These are phyloP conservation scores for Poecile atricapillus DNA, from an alignment of 2,113 vertebrate genomes.

Conservation along the genomic window DNA sequence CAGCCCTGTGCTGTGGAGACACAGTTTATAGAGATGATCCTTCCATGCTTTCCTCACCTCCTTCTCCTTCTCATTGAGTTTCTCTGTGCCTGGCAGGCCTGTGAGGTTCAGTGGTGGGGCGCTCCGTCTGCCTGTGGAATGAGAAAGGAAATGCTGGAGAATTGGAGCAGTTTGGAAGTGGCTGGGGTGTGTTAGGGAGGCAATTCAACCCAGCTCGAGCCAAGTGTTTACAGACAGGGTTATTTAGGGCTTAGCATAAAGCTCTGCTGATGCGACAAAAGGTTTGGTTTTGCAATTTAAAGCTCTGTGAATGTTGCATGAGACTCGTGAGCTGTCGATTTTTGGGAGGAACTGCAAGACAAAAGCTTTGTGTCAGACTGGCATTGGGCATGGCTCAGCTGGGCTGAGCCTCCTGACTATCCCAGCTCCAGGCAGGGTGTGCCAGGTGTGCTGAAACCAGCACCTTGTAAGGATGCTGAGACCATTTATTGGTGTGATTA, in stretches of 20 bases:
- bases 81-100: slow-evolving; percentile 95
- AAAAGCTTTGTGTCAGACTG: background rate
- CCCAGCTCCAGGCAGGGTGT: background rate
- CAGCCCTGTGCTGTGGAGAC: background rate
- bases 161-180: background rate
- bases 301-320: background rate
- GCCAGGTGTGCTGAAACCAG: background rate
- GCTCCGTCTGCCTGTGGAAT: slow-evolving; percentile 82
- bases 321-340: background rate
- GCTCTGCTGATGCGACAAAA: background rate
- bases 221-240: background rate
- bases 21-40: background rate
- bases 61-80: slow-evolving; percentile 95
- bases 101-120: slow-evolving; percentile 96
- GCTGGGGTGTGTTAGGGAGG: background rate
- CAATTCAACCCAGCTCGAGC: background rate
- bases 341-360: background rate
- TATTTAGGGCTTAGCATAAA: background rate
- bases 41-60: slow-evolving; percentile 80
- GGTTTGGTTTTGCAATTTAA: background rate
- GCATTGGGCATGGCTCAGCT: background rate
- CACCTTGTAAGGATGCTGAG: background rate
- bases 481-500: background rate
- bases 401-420: background rate
- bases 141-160: background rate